A percentile compares a stretch with the other conserved stretches of the same genome.
Evolutionary conservation across 2,797 vertebrate species (phyloP).

Genomic region (Arctocebus calabarensis): DNA sequence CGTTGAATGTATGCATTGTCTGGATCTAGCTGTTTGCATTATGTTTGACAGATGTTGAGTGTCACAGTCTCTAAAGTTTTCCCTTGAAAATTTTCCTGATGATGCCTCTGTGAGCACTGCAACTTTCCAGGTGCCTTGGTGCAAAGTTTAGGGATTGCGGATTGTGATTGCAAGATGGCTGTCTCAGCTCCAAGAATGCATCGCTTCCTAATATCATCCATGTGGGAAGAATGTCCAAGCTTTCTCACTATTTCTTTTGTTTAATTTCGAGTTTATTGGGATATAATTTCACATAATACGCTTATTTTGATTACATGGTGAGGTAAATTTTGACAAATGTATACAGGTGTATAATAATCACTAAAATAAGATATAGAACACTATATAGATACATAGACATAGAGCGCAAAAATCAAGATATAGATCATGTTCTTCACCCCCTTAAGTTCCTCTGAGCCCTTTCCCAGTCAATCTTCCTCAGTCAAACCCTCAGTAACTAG

Average conservation of each 20-base stretch:
- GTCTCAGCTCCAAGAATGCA: background rate
- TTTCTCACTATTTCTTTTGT: background rate
- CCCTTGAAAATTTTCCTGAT: background rate
- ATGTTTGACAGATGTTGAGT: background rate
- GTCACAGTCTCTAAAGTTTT: background rate
- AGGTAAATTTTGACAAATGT: constrained; percentile 6
- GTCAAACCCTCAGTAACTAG: background rate
- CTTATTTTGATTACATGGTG: background rate
- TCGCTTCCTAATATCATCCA: background rate
- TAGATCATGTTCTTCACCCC: background rate
- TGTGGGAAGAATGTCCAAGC: background rate
- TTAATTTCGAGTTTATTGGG: background rate
- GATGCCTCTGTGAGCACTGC: background rate
- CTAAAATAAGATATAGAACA: background rate
- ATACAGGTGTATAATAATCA: background rate
- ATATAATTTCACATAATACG: background rate
- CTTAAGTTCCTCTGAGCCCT: background rate
- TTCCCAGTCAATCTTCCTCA: background rate
- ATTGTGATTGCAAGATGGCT: background rate
- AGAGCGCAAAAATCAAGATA: background rate
- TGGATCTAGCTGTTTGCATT: background rate
- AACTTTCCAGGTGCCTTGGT: background rate
- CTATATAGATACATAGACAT: too few species aligned
- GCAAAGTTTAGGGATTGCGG: background rate
- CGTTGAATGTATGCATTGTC: background rate